A percentile compares a stretch with the other conserved stretches of the same genome.
Conservation (phyloP, 2,113 vertebrate genomes). For the Barbus barbus region DNA sequence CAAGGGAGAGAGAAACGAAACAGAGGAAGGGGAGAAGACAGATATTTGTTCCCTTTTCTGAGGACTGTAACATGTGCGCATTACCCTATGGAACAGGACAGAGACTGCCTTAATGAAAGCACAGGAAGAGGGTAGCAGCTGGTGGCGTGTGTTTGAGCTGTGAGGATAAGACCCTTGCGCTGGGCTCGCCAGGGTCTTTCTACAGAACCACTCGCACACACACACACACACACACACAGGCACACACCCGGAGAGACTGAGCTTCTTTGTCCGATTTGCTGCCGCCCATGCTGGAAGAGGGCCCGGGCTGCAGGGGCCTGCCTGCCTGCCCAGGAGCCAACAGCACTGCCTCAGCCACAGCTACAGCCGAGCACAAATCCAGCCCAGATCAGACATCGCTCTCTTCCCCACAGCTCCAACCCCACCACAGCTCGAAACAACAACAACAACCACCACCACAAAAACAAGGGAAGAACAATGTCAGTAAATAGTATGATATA, state of each 20-base stretch:
- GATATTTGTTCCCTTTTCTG: slow-evolving; percentile 54
- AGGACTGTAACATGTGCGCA: slow-evolving; percentile 71
- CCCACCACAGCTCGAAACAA: slow-evolving; percentile 44
- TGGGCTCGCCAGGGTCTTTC: slow-evolving; percentile 69
- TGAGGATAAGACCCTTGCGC: slow-evolving; percentile 81
- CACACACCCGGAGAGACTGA: slow-evolving; percentile 70
- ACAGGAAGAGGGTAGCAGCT: slow-evolving; percentile 80
- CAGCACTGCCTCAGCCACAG: slow-evolving; percentile 51
- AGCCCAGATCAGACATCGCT: slow-evolving; percentile 42
- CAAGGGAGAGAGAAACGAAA: slow-evolving; percentile 47
- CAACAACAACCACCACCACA: slow-evolving; percentile 28
- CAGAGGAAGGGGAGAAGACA: slow-evolving; percentile 9
- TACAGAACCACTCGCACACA: slow-evolving; percentile 53
- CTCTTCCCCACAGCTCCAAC: slow-evolving; percentile 28
- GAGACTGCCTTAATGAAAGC: slow-evolving; percentile 79
- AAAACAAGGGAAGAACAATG: slow-evolving; percentile 49
- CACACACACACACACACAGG: slow-evolving; percentile 47
- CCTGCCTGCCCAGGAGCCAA: slow-evolving; percentile 65
- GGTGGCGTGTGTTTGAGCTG: slow-evolving; percentile 82
- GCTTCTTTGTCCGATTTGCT: slow-evolving; percentile 77
- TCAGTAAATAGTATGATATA: slow-evolving; percentile 40
- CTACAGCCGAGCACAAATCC: slow-evolving; percentile 45
- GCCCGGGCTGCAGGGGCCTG: slow-evolving; percentile 69
- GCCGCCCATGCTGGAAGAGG: slow-evolving; percentile 69
- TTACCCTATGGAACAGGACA: slow-evolving; percentile 71